Conservation (phyloP, 2,888 invertebrate species). For the Osmoderma eremita region DNA sequence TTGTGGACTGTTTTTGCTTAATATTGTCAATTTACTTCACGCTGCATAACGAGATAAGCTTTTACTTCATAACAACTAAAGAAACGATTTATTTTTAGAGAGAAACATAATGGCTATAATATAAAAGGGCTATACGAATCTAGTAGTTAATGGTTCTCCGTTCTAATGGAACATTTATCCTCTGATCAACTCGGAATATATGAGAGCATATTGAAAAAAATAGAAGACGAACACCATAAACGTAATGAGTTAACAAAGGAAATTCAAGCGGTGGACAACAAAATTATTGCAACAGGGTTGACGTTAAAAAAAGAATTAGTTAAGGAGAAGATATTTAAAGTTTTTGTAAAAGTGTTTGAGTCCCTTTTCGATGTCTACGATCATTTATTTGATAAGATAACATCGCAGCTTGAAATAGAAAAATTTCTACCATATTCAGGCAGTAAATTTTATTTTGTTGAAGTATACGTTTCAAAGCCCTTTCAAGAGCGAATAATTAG, state of each 20-base stretch:
- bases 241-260: slow-evolving; percentile 50
- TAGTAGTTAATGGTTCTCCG: too few relatives aligned
- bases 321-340: slow-evolving; percentile 52
- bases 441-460: slow-evolving; percentile 56
- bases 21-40: too few relatives aligned
- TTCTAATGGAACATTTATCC: slow-evolving; percentile 37
- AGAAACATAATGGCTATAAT: too few relatives aligned
- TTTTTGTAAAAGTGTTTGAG: slow-evolving; percentile 56
- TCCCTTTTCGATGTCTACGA: slow-evolving; percentile 52
- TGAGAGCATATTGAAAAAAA: slow-evolving; percentile 54
- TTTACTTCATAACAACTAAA: too few relatives aligned
- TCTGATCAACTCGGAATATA: slow-evolving; percentile 48
- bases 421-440: slow-evolving; percentile 43
- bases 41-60: too few relatives aligned
- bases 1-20: too few relatives aligned
- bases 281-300: slow-evolving; percentile 51
- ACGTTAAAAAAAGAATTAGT: slow-evolving; percentile 45
- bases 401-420: slow-evolving; percentile 46
- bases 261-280: slow-evolving; percentile 52
- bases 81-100: too few relatives aligned
- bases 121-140: too few relatives aligned
- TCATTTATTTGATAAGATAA: slow-evolving; percentile 51
- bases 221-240: slow-evolving; percentile 54
- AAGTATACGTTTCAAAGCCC: slow-evolving; percentile 54
- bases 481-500: slow-evolving; percentile 53